Evolutionary conservation across 2,797 vertebrate genomes (phyloP).

Genomic region (Enteromius viviparus): DNA sequence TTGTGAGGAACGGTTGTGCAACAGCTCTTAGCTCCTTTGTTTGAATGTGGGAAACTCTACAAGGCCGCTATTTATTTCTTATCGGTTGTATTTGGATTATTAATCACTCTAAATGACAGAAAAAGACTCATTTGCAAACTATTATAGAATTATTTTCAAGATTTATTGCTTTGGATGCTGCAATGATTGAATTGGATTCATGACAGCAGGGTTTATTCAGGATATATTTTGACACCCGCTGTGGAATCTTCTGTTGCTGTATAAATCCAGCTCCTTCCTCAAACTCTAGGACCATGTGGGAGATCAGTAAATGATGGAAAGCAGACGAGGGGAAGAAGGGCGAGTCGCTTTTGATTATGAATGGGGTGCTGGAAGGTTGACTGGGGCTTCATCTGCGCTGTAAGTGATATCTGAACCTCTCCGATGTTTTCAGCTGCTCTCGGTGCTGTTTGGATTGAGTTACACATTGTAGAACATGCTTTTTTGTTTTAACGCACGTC

Average conservation of each 20-base stretch:
- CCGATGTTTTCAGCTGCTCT: conserved; percentile 25
- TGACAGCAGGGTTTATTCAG: neutral
- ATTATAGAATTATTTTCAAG: neutral
- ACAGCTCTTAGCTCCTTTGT: neutral
- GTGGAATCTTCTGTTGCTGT: conserved; percentile 8
- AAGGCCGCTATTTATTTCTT: neutral
- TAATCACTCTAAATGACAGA: neutral
- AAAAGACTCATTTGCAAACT: neutral
- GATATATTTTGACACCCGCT: neutral
- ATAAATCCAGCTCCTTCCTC: conserved; percentile 4
- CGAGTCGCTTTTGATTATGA: conserved; percentile 17
- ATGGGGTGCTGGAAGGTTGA: conserved; percentile 21
- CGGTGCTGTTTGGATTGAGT: conserved; percentile 7
- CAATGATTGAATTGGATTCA: neutral
- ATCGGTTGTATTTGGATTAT: neutral
- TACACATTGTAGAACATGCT: neutral
- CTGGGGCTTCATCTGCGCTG: conserved; percentile 8
- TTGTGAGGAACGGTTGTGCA: conserved; percentile 10
- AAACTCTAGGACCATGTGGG: conserved; percentile 16
- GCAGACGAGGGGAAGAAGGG: conserved; percentile 8
- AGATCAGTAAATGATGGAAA: conserved; percentile 31
- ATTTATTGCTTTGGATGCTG: neutral
- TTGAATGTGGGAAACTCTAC: conserved; percentile 23
- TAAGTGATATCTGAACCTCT: conserved; percentile 31
- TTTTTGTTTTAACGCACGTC: conserved; percentile 9